These are phyloP conservation scores for Latrodectus geometricus DNA, from an alignment of 1,140 invertebrate species.

Conservation along the genomic window DNA sequence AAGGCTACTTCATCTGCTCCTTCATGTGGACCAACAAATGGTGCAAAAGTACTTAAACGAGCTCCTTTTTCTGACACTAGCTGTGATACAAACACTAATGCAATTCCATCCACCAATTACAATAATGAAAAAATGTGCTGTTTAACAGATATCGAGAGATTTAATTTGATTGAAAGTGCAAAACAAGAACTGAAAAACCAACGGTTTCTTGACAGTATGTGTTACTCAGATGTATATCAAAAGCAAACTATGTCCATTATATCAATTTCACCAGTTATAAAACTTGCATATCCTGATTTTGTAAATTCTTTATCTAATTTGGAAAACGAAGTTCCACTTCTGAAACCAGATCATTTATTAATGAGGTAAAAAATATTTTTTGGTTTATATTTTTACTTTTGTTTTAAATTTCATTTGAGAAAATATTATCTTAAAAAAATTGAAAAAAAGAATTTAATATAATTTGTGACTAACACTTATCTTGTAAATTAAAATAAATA, in stretches of 20 bases:
- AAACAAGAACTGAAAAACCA: constrained; percentile 41
- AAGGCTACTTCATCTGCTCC: not conserved
- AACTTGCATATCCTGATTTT: constrained; percentile 82
- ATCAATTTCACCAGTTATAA: constrained; percentile 78
- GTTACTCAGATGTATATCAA: constrained; percentile 65
- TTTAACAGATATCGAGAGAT: constrained; percentile 5
- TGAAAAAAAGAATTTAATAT: no score
- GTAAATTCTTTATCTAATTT: constrained; percentile 67
- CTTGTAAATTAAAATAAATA: no score
- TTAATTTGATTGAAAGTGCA: constrained; percentile 35
- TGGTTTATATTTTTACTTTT: not conserved
- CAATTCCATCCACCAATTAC: constrained; percentile 18
- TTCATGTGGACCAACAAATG: not conserved
- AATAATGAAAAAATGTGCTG: constrained; percentile 33
- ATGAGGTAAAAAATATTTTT: constrained; percentile 18
- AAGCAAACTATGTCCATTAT: constrained; percentile 67
- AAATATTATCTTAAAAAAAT: no score
- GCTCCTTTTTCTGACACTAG: not conserved
- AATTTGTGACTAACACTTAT: no score
- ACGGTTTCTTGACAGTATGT: constrained; percentile 65
- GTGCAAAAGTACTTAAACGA: constrained; percentile 9
- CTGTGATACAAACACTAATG: constrained; percentile 31
- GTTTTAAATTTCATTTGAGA: not conserved
- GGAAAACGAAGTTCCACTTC: constrained; percentile 3
- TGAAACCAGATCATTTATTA: constrained; percentile 23